phyloP scores from a whole-genome alignment of 2,113 vertebrate genomes.

The Anseranas semipalmata region DNA sequence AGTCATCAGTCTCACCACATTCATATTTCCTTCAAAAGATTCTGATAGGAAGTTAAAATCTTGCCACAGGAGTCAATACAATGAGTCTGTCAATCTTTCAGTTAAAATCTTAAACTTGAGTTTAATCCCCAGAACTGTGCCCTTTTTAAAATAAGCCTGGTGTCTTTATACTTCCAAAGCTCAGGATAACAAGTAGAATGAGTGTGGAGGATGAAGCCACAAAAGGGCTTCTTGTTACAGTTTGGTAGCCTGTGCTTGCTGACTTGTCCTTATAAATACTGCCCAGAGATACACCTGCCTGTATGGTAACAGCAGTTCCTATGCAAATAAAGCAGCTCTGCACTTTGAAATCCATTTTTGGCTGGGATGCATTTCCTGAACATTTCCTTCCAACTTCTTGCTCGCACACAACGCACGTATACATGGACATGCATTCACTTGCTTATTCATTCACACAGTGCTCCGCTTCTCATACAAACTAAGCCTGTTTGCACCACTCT shows the following conservation, averaged over 20 bases:
- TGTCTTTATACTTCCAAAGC: not conserved
- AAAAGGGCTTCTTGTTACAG: not conserved
- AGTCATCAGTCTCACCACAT: not conserved
- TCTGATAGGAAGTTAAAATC: not conserved
- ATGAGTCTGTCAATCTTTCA: not conserved
- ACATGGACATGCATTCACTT: fast-evolving
- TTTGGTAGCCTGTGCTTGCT: not conserved
- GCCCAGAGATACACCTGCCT: not conserved
- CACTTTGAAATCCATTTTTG: not conserved
- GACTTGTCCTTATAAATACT: not conserved
- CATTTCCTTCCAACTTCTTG: not conserved
- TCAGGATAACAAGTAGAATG: not conserved
- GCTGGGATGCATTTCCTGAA: not conserved
- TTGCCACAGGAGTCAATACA: not conserved
- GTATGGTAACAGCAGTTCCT: not conserved
- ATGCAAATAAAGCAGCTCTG: not conserved
- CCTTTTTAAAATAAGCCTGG: not conserved
- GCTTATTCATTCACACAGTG: fast-evolving
- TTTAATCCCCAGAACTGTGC: not conserved
- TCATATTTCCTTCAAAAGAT: not conserved
- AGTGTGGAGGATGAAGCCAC: not conserved
- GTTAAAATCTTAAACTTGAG: not conserved
- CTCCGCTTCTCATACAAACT: not conserved
- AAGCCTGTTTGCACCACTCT: not conserved
- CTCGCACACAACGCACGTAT: fast-evolving